phyloP scores from a whole-genome alignment of 2,113 vertebrate genomes.

The Dascyllus trimaculatus region DNA sequence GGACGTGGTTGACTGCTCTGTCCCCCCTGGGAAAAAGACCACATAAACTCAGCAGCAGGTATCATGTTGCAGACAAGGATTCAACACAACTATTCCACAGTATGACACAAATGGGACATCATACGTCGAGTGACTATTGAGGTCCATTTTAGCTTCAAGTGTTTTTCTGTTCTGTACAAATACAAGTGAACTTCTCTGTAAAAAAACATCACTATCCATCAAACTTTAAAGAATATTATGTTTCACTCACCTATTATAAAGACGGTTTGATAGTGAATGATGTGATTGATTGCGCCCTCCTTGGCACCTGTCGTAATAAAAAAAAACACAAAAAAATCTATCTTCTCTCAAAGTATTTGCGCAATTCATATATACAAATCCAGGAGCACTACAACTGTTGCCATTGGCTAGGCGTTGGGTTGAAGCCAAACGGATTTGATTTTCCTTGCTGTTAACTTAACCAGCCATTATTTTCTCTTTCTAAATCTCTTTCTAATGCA shows the following conservation, averaged over 20 bases:
- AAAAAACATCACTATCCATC: no score
- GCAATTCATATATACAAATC: background rate
- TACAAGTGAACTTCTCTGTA: no score
- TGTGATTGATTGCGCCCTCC: constrained; percentile 86
- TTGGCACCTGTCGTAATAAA: constrained; percentile 80
- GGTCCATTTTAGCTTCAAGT: background rate
- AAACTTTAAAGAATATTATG: no score
- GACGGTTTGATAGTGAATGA: constrained; percentile 79
- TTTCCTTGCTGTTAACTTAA: background rate
- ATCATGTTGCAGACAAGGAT: background rate
- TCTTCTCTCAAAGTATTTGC: background rate
- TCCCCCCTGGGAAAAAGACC: constrained; percentile 73
- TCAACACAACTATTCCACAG: background rate
- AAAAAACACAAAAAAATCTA: background rate
- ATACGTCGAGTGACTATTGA: background rate
- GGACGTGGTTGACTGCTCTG: constrained; percentile 84
- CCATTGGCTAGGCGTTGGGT: background rate
- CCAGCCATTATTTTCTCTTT: background rate
- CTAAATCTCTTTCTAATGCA: background rate
- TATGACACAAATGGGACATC: background rate
- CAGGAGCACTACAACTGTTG: background rate
- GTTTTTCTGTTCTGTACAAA: background rate
- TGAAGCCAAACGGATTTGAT: background rate
- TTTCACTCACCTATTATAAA: constrained; percentile 85
- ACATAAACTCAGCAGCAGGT: constrained; percentile 15